Conservation (phyloP, 2,888 invertebrate genomes). For the Cepaea hortensis region DNA sequence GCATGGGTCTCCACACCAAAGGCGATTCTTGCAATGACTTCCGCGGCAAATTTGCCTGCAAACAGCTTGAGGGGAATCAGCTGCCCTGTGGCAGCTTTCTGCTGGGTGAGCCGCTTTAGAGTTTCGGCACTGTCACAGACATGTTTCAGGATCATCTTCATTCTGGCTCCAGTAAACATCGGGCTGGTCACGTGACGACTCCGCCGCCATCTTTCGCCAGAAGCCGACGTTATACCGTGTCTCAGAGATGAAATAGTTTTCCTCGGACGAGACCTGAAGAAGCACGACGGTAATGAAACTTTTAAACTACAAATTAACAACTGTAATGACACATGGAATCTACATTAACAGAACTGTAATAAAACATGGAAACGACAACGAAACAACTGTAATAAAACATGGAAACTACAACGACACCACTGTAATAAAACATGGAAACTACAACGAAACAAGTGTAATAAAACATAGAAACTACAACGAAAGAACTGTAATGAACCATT, state of each 20-base stretch:
- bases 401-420: too few relatives aligned
- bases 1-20: conserved; percentile 32
- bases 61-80: conserved; percentile 15
- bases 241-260: neutral
- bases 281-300: too few relatives aligned
- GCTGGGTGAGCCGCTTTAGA: neutral
- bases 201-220: conserved; percentile 24
- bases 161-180: conserved; percentile 34
- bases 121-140: conserved; percentile 26
- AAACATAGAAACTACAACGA: too few relatives aligned
- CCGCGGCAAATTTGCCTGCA: conserved; percentile 8
- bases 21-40: conserved; percentile 25
- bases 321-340: too few relatives aligned
- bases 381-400: too few relatives aligned
- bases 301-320: too few relatives aligned
- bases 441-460: too few relatives aligned
- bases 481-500: too few relatives aligned
- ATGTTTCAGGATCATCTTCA: conserved; percentile 26
- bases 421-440: too few relatives aligned
- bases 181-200: conserved; percentile 28
- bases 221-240: neutral
- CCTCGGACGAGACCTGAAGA: conserved; percentile 9
- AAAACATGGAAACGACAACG: too few relatives aligned
- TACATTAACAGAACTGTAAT: too few relatives aligned
- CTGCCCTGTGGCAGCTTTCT: neutral